Evolutionary conservation across 2,888 invertebrate species (phyloP), one percentile per base, ranked within the genome.

Genomic region (Xestoiulus laeticollis): DNA sequence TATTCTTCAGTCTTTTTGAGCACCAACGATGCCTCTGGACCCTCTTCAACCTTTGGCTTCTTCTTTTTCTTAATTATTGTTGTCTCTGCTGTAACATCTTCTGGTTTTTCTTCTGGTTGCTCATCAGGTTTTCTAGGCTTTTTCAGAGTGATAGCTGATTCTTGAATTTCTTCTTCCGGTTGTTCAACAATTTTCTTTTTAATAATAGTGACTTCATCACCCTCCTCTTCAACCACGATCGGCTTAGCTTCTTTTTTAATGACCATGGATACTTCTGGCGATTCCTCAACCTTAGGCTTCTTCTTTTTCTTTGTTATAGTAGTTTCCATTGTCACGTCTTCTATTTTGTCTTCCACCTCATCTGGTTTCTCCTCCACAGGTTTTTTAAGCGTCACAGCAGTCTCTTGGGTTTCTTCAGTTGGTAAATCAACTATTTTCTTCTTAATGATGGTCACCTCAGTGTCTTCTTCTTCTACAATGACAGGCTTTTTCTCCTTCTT

Each of bases 201-300:
- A n/a, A n/a, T n/a, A n/a, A n/a, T n/a, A n/a, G n/a, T n/a, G n/a
- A n/a, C n/a, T n/a, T n/a, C n/a, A n/a, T n/a, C n/a, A n/a, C n/a
- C n/a, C n/a, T n/a, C n/a, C n/a, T n/a, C n/a, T n/a, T n/a, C n/a
- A n/a, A 91, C 90, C 68, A 92, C 90, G 88, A 93, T 93, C 6
- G 92, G 44, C 10, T 30, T 68, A 88, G 90, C 90, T 48, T 86
- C 84, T 85, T 26, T 93, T 85, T n/a, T n/a, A n/a, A 88, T 88
- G 78, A 86, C 89, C 30, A 88, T 33, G 38, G 87, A 89, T n/a
- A 88, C 88, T 59, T 88, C 86, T 30, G 88, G 89, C 85, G 88
- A 89, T 84, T 89, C 89, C 32, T 89, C 89, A 43, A 88, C 53
- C 48, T 86, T 48, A 30, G 86, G 88, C 87, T 87, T 89, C 87